These are phyloP conservation scores for Ciona savignyi DNA, from an alignment of 23 tunicate genomes.

Conservation along the genomic window DNA sequence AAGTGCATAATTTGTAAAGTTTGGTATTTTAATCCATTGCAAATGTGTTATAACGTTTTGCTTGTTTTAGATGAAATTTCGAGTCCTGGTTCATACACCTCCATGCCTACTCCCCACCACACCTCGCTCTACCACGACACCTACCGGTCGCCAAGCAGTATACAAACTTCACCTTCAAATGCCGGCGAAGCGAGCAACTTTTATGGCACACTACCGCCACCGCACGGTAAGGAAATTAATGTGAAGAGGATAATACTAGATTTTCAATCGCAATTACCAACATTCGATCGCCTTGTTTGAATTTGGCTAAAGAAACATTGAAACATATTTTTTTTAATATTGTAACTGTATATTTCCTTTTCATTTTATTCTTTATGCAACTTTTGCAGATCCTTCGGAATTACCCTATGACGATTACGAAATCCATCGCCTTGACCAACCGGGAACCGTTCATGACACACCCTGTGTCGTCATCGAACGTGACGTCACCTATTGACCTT, in stretches of 20 bases:
- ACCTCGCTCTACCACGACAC: slow-evolving; percentile 35
- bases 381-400: not conserved
- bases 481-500: not conserved
- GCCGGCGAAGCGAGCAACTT: slow-evolving; percentile 28
- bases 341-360: too few relatives aligned
- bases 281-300: too few relatives aligned
- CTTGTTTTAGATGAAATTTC: slow-evolving; percentile 50
- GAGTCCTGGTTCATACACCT: slow-evolving; percentile 81
- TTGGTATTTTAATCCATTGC: too few relatives aligned
- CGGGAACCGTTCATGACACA: slow-evolving; percentile 27
- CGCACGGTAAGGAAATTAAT: slow-evolving; percentile 12
- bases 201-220: slow-evolving; percentile 14
- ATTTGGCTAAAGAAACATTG: too few relatives aligned
- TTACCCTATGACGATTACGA: not conserved
- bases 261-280: too few relatives aligned
- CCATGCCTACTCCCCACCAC: slow-evolving; percentile 79
- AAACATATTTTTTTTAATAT: too few relatives aligned
- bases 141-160: slow-evolving; percentile 77
- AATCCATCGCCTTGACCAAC: not conserved
- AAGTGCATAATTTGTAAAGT: not conserved
- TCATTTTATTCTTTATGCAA: too few relatives aligned
- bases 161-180: slow-evolving; percentile 59
- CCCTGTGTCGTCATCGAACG: slow-evolving; percentile 11
- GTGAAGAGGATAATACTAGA: too few relatives aligned
- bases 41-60: too few relatives aligned